A percentile compares a stretch with the other conserved stretches of the same genome.
Conservation (phyloP, 1,140 invertebrate genomes). For the Steinernema khuongi region DNA sequence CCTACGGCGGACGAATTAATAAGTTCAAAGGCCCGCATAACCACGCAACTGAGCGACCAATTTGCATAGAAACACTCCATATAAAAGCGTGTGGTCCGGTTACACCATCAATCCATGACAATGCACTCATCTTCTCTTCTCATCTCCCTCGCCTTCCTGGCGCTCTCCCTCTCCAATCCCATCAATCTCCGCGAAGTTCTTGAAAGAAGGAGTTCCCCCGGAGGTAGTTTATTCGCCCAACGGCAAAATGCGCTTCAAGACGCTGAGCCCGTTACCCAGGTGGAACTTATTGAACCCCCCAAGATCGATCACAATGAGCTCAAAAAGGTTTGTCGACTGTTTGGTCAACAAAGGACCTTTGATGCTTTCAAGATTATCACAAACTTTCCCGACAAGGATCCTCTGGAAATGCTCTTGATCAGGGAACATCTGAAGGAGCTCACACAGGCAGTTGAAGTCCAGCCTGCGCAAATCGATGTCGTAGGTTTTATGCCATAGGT, state of each 20-base stretch:
- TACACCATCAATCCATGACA: not conserved
- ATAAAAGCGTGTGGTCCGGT: no score
- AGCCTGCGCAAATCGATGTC: not conserved
- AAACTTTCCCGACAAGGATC: constrained; percentile 3
- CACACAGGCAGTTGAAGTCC: not conserved
- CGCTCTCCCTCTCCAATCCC: not conserved
- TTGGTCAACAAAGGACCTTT: not conserved
- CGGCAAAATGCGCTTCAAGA: not conserved
- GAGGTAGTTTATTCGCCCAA: not conserved
- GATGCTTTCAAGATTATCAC: not conserved
- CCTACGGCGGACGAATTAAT: no score
- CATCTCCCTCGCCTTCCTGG: not conserved
- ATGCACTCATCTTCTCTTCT: not conserved
- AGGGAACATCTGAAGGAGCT: not conserved
- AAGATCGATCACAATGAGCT: not conserved
- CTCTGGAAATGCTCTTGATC: not conserved
- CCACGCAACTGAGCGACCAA: no score
- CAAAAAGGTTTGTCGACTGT: not conserved
- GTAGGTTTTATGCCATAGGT: not conserved
- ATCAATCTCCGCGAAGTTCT: not conserved
- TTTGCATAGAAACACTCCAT: no score
- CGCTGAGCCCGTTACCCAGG: no score
- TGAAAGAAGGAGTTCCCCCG: not conserved
- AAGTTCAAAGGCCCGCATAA: no score
- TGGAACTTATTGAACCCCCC: no score